phyloP scores from a whole-genome alignment of 2,797 vertebrate genomes.

The Crypturellus tataupa region DNA sequence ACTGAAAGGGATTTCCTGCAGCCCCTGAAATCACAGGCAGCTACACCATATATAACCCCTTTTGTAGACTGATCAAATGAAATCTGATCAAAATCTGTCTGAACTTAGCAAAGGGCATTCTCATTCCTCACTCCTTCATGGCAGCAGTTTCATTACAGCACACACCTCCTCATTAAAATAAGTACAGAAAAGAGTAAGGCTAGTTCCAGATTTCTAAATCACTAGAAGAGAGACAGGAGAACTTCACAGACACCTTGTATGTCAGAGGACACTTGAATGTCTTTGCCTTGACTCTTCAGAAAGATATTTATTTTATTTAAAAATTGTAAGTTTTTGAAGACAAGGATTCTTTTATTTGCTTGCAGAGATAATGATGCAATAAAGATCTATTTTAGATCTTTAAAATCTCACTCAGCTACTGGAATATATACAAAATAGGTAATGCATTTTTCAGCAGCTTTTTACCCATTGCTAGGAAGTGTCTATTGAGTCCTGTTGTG shows the following conservation, averaged over 20 bases:
- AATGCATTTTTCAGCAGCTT: neutral
- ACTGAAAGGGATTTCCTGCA: neutral
- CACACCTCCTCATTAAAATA: neutral
- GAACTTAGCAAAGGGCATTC: neutral
- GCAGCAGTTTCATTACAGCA: neutral
- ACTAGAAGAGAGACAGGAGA: neutral
- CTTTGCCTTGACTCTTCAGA: neutral
- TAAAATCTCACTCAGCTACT: neutral
- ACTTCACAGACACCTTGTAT: neutral
- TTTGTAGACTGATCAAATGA: neutral
- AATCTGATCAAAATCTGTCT: neutral
- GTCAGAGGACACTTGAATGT: no score
- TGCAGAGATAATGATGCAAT: neutral
- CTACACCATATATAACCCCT: neutral
- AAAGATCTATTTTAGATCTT: neutral
- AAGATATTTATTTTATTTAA: neutral
- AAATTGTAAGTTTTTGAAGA: neutral
- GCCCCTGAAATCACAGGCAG: neutral
- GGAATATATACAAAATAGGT: neutral
- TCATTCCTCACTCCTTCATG: neutral
- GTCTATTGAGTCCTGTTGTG: neutral
- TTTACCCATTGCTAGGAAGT: conserved; percentile 4
- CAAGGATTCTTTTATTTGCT: neutral
- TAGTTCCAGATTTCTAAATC: neutral
- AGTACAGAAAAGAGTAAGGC: neutral